Percentiles rank a stretch among this genome's conserved stretches.
These are phyloP conservation scores for Melanotaenia maccullochi DNA, from an alignment of 2,797 vertebrate genomes.

Conservation along the genomic window DNA sequence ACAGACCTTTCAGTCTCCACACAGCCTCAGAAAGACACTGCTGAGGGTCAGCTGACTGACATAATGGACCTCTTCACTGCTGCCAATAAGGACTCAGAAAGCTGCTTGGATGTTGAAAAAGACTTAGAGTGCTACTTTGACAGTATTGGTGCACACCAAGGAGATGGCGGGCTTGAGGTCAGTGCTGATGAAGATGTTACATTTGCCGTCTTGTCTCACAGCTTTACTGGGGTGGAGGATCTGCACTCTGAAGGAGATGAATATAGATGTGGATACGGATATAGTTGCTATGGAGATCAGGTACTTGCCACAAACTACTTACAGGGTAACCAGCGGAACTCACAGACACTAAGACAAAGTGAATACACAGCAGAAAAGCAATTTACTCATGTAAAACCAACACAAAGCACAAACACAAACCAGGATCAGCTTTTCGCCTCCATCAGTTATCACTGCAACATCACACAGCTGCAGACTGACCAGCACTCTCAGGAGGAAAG, in stretches of 20 bases:
- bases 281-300: slow-evolving; percentile 38
- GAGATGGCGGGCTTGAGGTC: slow-evolving; percentile 37
- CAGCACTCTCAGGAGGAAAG: slow-evolving; percentile 32
- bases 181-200: slow-evolving; percentile 23
- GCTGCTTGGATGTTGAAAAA: slow-evolving; percentile 29
- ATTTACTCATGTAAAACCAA: slow-evolving; percentile 13
- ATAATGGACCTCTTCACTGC: slow-evolving; percentile 65
- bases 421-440: slow-evolving; percentile 33
- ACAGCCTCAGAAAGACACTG: slow-evolving; percentile 47
- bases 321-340: slow-evolving; percentile 23
- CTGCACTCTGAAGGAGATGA: slow-evolving; percentile 14
- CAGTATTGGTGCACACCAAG: slow-evolving; percentile 51
- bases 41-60: slow-evolving; percentile 70
- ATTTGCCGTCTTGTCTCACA: slow-evolving; percentile 32
- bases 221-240: slow-evolving; percentile 31
- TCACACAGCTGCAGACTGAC: slow-evolving; percentile 28
- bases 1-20: slow-evolving; percentile 56
- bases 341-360: slow-evolving; percentile 11
- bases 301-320: neutral
- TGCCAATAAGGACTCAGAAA: slow-evolving; percentile 38
- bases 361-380: slow-evolving; percentile 23
- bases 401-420: neutral
- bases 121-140: slow-evolving; percentile 61
- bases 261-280: slow-evolving; percentile 17
- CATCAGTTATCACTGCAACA: slow-evolving; percentile 12